A percentile compares a stretch with the other conserved stretches of the same genome.
Conservation (phyloP, 2,113 vertebrate genomes). For the Aythya baeri region DNA sequence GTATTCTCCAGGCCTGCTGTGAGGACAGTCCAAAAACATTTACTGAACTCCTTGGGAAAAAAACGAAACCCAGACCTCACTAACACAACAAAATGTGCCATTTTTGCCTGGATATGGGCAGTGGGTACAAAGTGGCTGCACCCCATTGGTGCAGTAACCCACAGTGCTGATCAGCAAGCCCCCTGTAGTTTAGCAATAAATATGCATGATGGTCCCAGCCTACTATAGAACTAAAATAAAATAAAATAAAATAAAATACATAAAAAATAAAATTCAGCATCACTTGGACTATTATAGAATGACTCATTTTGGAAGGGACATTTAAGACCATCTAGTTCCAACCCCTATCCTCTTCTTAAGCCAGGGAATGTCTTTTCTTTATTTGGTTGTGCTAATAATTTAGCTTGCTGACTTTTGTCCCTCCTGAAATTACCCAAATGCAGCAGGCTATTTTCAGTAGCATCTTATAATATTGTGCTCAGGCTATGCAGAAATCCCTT, state of each 20-base stretch:
- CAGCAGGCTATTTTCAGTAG: not conserved
- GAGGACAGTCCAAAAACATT: not conserved
- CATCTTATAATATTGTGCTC: not conserved
- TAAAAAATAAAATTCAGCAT: not conserved
- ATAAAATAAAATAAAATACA: no score
- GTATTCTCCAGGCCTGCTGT: rapidly evolving
- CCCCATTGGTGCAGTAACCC: not conserved
- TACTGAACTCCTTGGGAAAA: not conserved
- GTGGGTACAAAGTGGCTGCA: not conserved
- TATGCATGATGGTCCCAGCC: not conserved
- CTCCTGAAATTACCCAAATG: not conserved
- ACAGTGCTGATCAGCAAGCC: not conserved
- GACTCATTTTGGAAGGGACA: no score
- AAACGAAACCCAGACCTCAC: not conserved
- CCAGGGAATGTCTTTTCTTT: not conserved
- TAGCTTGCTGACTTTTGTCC: not conserved
- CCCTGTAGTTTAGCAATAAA: not conserved
- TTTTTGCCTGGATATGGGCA: not conserved
- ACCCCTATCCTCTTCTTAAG: not conserved
- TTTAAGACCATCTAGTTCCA: no score
- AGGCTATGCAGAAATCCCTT: not conserved
- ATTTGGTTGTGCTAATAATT: not conserved
- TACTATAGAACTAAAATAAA: not conserved
- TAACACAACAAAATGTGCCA: rapidly evolving
- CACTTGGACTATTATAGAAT: not conserved